A percentile compares a stretch with the other conserved stretches of the same genome.
Evolutionary conservation across 2,113 vertebrate species (phyloP).

Genomic region (Zosterops borbonicus): DNA sequence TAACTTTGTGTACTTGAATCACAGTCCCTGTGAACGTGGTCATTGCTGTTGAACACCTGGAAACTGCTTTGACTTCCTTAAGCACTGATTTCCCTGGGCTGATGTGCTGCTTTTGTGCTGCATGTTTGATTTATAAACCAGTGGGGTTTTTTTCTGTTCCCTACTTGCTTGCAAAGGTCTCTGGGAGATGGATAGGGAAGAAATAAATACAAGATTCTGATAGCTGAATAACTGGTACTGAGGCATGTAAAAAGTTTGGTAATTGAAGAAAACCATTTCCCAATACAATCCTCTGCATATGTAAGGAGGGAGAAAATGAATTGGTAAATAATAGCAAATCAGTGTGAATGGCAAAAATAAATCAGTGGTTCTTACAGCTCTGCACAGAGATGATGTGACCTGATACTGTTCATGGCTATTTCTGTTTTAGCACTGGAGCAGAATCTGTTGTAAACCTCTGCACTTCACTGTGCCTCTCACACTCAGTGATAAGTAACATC

Average conservation of each 20-base stretch:
- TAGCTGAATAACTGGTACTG: neutral
- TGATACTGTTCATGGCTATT: rapidly evolving
- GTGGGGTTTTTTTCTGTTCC: neutral
- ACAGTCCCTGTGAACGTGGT: neutral
- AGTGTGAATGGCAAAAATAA: neutral
- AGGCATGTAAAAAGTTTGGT: neutral
- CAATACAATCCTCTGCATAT: neutral
- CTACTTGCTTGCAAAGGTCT: neutral
- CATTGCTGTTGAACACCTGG: neutral
- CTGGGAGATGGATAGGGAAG: no score
- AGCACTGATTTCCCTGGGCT: neutral
- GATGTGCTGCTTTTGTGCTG: neutral
- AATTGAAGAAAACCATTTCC: neutral
- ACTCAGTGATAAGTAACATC: neutral
- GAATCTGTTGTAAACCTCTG: neutral
- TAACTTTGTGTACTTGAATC: neutral
- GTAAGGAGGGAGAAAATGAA: neutral
- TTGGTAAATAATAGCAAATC: neutral
- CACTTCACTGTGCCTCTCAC: rapidly evolving
- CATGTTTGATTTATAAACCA: neutral
- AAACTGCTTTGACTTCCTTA: neutral
- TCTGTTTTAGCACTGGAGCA: neutral
- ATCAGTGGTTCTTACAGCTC: neutral
- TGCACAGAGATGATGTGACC: neutral
- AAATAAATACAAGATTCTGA: neutral